phyloP scores from a whole-genome alignment of 2,888 invertebrate species.

The Acholoe squamosa region DNA sequence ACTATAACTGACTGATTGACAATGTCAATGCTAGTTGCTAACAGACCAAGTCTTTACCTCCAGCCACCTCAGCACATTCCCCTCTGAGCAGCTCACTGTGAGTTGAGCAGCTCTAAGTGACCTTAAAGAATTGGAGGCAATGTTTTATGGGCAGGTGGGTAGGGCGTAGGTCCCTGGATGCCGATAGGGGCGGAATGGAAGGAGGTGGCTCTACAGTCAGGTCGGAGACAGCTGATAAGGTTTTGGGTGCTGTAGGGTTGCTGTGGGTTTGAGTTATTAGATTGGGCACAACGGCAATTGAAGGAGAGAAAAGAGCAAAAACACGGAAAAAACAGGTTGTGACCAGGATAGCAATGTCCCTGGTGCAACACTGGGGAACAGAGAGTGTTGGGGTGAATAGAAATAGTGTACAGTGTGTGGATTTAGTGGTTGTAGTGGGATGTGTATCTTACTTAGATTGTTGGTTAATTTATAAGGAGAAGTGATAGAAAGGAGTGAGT shows the following conservation, averaged over 20 bases:
- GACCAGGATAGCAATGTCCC: neutral
- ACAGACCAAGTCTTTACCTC: too few species aligned
- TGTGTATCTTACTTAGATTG: neutral
- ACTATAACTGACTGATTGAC: too few species aligned
- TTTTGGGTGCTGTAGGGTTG: neutral
- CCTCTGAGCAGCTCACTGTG: neutral
- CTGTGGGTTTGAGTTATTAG: neutral
- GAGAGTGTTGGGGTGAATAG: neutral
- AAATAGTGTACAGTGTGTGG: neutral
- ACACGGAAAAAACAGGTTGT: neutral
- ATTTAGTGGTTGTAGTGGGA: neutral
- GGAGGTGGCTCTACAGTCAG: neutral
- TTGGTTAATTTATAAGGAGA: neutral
- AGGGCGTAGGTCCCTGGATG: neutral
- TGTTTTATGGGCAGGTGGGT: neutral
- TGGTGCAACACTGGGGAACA: too few species aligned
- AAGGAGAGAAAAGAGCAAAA: too few species aligned
- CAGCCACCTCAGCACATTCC: neutral
- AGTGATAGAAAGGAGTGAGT: too few species aligned
- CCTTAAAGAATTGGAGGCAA: neutral
- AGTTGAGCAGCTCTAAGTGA: neutral
- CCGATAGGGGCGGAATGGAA: neutral
- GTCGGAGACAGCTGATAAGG: neutral
- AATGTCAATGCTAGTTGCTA: too few species aligned
- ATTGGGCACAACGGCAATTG: neutral